Percentiles rank a stretch among this genome's conserved stretches.
These are phyloP conservation scores for Macaca fascicularis DNA, from an alignment of 2,113 vertebrate species.

Conservation along the genomic window DNA sequence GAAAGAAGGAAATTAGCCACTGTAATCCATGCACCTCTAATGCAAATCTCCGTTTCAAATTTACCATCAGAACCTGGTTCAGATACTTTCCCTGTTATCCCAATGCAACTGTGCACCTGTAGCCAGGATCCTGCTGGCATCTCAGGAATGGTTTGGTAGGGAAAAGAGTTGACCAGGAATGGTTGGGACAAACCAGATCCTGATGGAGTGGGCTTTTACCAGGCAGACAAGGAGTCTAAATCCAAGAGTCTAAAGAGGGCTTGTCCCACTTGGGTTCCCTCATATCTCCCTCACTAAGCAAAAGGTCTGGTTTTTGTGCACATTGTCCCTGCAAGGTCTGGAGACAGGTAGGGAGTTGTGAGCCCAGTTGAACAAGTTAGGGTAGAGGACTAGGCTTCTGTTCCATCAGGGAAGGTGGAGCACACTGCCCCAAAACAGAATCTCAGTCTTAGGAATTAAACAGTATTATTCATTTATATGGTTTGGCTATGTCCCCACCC, in stretches of 20 bases:
- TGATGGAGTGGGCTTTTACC: background rate
- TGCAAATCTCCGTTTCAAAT: background rate
- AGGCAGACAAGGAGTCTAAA: background rate
- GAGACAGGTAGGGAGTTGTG: background rate
- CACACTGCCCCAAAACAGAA: background rate
- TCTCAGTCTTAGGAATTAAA: background rate
- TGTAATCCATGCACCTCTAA: background rate
- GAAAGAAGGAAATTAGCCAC: constrained; percentile 4
- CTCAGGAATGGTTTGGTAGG: background rate
- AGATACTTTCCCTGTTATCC: background rate
- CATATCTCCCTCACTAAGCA: background rate
- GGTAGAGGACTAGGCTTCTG: background rate
- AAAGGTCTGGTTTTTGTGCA: background rate
- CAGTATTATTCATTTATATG: background rate
- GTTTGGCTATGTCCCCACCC: too few relatives aligned
- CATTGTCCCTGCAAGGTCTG: background rate
- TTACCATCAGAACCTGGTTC: background rate
- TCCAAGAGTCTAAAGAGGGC: background rate
- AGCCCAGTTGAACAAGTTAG: background rate
- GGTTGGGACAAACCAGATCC: background rate
- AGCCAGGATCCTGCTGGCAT: background rate
- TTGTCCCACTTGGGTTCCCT: background rate
- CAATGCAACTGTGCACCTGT: background rate
- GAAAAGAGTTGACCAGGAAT: background rate
- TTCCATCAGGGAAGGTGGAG: background rate